These are phyloP conservation scores for Muntiacus reevesi DNA, from an alignment of 2,113 vertebrate genomes.

Conservation along the genomic window DNA sequence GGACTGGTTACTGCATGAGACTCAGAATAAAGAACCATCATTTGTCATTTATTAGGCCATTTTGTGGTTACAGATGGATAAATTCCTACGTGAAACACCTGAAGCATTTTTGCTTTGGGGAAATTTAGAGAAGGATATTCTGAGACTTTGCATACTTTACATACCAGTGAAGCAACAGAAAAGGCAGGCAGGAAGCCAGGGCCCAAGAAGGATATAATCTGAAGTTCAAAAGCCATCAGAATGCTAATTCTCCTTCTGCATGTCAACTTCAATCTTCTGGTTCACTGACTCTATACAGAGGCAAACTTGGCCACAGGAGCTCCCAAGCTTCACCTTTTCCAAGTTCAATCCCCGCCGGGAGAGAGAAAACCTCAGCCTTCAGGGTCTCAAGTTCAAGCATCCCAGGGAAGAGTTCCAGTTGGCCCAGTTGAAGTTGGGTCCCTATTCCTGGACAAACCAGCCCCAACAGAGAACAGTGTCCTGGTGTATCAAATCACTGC, in stretches of 20 bases:
- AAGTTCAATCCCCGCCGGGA: not conserved
- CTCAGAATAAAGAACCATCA: not conserved
- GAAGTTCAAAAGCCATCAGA: not conserved
- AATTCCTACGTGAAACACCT: not conserved
- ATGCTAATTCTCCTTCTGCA: not conserved
- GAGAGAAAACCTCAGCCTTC: not conserved
- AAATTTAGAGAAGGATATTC: not conserved
- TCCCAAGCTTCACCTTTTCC: not conserved
- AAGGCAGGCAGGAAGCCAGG: not conserved
- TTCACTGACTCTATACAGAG: not conserved
- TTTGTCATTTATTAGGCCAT: not conserved
- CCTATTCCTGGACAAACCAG: not conserved
- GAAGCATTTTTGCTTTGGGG: not conserved
- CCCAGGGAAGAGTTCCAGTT: not conserved
- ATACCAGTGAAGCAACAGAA: not conserved
- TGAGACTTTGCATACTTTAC: not conserved
- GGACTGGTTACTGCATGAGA: not conserved
- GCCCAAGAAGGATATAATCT: not conserved
- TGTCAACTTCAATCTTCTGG: not conserved
- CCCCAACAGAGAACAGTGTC: not conserved
- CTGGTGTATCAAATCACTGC: not conserved
- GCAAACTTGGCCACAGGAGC: not conserved
- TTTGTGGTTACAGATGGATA: not conserved
- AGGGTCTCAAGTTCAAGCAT: not conserved
- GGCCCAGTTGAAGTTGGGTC: not conserved